Percentiles rank a stretch among this genome's conserved stretches.
Conservation (phyloP, 2,113 vertebrate genomes). For the Panthera leo region DNA sequence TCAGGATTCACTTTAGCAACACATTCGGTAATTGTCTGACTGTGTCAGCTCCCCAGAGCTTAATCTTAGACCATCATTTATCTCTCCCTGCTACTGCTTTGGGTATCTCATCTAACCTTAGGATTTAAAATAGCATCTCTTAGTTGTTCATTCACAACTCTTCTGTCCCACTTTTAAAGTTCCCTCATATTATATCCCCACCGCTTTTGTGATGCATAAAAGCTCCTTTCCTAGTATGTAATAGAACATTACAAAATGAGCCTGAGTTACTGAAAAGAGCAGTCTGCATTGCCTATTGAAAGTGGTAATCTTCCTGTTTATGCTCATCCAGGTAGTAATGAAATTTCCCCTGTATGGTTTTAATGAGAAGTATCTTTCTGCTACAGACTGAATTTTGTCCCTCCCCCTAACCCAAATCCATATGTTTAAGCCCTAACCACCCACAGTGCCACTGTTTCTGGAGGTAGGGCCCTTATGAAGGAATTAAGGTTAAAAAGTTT, state of each 20-base stretch:
- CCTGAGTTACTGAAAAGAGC: background rate
- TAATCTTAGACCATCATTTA: background rate
- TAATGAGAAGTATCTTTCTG: background rate
- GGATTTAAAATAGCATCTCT: background rate
- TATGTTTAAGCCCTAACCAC: background rate
- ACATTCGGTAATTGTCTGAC: background rate
- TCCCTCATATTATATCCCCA: background rate
- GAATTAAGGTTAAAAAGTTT: background rate
- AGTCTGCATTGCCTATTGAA: background rate
- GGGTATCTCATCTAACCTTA: background rate
- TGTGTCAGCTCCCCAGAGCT: background rate
- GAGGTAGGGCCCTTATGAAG: background rate
- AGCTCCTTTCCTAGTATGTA: background rate
- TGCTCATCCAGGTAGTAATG: background rate
- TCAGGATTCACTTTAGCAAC: background rate
- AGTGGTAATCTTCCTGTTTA: background rate
- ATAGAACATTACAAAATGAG: background rate
- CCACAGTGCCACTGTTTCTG: background rate
- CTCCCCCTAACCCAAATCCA: background rate
- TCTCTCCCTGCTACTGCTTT: background rate
- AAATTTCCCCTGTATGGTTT: background rate
- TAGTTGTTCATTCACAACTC: background rate
- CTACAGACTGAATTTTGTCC: background rate
- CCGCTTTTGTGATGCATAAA: background rate
- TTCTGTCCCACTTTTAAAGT: background rate